Conservation (phyloP, 2,113 vertebrate species). For the Helogale parvula region DNA sequence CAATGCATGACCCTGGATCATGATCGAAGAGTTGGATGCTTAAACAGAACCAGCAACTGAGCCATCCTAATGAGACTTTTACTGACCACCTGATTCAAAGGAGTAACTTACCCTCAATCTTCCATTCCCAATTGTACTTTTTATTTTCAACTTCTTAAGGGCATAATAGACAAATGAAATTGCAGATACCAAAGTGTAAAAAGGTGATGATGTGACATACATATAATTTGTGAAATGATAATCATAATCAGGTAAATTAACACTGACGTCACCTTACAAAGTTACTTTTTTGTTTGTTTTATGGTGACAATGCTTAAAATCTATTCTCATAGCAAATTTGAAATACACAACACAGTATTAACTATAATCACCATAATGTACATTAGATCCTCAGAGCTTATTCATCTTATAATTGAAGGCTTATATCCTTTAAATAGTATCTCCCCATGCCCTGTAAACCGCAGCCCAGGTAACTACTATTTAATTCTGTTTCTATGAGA, state of each 20-base stretch:
- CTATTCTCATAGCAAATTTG: background rate
- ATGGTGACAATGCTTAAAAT: background rate
- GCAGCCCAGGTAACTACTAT: background rate
- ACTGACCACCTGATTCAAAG: background rate
- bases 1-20: too few species aligned
- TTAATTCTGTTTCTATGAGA: background rate
- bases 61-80: too few species aligned
- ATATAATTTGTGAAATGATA: background rate
- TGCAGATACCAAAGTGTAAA: background rate
- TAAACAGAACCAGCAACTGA: too few species aligned
- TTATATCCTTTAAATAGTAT: background rate
- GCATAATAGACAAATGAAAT: background rate
- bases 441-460: background rate
- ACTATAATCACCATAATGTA: background rate
- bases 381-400: background rate
- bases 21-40: too few species aligned
- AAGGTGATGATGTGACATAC: background rate
- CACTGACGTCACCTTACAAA: background rate
- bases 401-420: background rate
- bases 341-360: background rate
- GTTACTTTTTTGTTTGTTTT: background rate
- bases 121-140: background rate
- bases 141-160: background rate
- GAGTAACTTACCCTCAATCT: background rate
- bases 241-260: background rate